Percentiles rank a stretch among this genome's conserved stretches.
Conservation (phyloP, 1,140 invertebrate species). For the Tribolium madens region DNA sequence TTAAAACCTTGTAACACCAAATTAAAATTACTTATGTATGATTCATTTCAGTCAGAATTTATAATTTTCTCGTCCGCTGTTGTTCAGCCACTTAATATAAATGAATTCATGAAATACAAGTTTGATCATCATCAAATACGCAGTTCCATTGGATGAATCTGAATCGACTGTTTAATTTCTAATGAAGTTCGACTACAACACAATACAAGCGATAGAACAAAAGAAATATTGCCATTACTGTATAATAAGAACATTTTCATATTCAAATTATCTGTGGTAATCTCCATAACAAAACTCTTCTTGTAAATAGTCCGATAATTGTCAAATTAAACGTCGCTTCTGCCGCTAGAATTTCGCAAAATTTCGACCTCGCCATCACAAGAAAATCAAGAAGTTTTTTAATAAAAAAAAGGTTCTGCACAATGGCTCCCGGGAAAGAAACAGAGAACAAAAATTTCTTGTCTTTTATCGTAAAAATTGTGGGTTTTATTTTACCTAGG, state of each 20-base stretch:
- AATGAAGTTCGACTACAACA: constrained; percentile 24
- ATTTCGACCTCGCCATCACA: constrained; percentile 12
- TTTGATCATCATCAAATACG: constrained; percentile 21
- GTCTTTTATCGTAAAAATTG: neutral
- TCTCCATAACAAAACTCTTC: neutral
- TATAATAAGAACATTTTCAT: neutral
- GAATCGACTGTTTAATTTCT: constrained; percentile 25
- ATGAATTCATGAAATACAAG: constrained; percentile 33
- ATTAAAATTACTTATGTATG: constrained; percentile 42
- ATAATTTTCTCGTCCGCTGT: constrained; percentile 1
- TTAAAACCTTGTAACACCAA: constrained; percentile 18
- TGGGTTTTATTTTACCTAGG: too few species aligned
- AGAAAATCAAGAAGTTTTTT: constrained; percentile 24
- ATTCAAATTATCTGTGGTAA: neutral
- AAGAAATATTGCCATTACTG: neutral
- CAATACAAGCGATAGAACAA: neutral
- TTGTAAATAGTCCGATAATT: constrained; percentile 17
- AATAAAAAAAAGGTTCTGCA: constrained; percentile 17
- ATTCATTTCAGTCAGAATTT: constrained; percentile 35
- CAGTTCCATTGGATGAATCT: constrained; percentile 9
- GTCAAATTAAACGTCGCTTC: constrained; percentile 13
- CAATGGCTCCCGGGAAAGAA: neutral
- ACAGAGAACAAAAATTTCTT: neutral
- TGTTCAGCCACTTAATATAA: constrained; percentile 20
- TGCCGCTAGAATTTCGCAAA: constrained; percentile 1